Percentiles rank a stretch among this genome's conserved stretches.
Evolutionary conservation across 2,797 vertebrate genomes (phyloP).

Genomic region (Setipinna tenuifilis): DNA sequence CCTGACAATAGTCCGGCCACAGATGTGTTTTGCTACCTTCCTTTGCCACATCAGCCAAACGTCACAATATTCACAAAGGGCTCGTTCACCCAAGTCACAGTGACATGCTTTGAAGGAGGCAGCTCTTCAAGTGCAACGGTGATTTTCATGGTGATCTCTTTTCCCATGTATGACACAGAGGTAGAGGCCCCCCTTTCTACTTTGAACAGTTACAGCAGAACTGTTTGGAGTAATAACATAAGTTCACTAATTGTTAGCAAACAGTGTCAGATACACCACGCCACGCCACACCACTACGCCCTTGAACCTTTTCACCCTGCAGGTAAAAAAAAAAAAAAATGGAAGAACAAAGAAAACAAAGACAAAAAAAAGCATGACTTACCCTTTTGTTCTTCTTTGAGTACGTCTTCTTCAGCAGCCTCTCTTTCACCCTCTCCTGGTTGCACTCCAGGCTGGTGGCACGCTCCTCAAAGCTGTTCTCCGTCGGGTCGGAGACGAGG

Average conservation of each 20-base stretch:
- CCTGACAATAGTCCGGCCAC: neutral
- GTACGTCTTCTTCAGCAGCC: constrained; percentile 88
- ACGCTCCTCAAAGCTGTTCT: constrained; percentile 86
- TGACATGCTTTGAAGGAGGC: neutral
- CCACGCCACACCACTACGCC: neutral
- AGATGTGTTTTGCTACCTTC: neutral
- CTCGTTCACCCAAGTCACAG: neutral
- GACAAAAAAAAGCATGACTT: constrained; percentile 51
- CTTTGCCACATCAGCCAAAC: neutral
- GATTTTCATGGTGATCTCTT: neutral
- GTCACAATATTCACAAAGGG: neutral
- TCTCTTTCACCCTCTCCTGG: constrained; percentile 85
- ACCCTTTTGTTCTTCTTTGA: constrained; percentile 93
- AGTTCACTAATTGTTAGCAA: neutral
- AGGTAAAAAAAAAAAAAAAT: neutral
- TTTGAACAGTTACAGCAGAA: neutral
- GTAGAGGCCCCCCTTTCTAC: neutral
- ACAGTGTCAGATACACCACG: neutral
- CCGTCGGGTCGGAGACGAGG: constrained; percentile 81
- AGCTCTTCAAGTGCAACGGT: neutral
- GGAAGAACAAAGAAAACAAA: no score
- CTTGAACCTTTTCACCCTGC: neutral
- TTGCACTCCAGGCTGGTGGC: constrained; percentile 80
- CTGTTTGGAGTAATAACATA: neutral
- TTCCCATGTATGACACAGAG: neutral